Base-by-base conservation (phyloP, 2,888 invertebrate genomes). In the Choreutis nemorana region DNA sequence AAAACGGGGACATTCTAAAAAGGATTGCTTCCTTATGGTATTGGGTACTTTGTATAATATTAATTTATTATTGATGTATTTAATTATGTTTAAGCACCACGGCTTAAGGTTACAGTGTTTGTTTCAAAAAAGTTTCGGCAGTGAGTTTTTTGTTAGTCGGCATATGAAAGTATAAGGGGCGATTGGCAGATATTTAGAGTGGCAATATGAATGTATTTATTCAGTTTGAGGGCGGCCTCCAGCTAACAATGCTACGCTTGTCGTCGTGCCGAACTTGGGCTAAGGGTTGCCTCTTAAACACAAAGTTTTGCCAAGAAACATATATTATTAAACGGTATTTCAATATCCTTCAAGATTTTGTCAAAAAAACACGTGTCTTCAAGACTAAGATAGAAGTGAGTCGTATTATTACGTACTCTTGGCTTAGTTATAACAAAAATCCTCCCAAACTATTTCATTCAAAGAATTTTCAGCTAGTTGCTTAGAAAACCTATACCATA, bases 191-290 rank as follows among this genome's bases (percentile, higher is more conserved):
- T 72, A 71, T 75, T 75, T 71, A 67, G 68, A 73, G 77, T 75
- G 75, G 71, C 77, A 70, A 77, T 78, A 77, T 77, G 75, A 77
- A 77, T 77, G 77, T 77, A 78, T 78, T 78, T 78, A 78, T 78
- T 75, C 77, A 71, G 67, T 52, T 59, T 53, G 62, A 61, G 71
- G 70, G 66, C 72, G 71, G 71, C 61, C 70, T 64, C 58, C 41
- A 54, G 52, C 65, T 77, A 77, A 78, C 78, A 78, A 78, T 78
- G 77, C 73, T 71, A 64, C 64, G 77, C 70, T 75, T 77, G 78
- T 77, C 64, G 70, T 54, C 50, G 59, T 62, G 61, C 62, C 55
- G 46, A 48, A 42, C 44, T 45, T 43, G 40, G 32, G 25, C 20
- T n/a, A n/a, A 73, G 73, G 75, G 75, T 34, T 75, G 65, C 30